Evolutionary conservation across 2,113 vertebrate genomes (phyloP).

Genomic region (Pangasianodon hypophthalmus): DNA sequence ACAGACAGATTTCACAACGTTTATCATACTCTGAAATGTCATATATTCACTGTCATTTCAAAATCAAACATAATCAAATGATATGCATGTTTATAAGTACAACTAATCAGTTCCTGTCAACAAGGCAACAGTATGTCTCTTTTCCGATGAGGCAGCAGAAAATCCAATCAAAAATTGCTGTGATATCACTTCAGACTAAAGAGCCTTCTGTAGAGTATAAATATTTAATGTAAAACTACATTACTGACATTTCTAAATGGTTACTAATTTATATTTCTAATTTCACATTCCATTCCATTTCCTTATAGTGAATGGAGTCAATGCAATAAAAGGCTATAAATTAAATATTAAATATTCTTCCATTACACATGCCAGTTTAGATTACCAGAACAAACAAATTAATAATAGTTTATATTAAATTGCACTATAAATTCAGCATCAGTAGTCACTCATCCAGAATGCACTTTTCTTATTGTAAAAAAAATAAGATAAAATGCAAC

Average conservation of each 20-base stretch:
- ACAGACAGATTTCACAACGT: neutral
- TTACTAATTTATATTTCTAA: neutral
- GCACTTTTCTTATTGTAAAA: neutral
- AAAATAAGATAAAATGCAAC: neutral
- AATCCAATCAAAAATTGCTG: neutral
- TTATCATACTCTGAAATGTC: neutral
- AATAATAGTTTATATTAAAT: neutral
- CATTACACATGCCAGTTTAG: neutral
- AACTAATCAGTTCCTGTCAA: neutral
- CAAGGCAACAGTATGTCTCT: neutral
- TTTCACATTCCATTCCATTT: neutral
- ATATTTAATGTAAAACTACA: neutral
- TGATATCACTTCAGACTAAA: conserved; percentile 4
- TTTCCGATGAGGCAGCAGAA: neutral
- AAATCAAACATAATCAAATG: conserved; percentile 2
- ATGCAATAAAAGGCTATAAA: neutral
- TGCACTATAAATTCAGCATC: neutral
- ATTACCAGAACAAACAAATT: neutral
- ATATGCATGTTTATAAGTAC: neutral
- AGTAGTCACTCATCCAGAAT: neutral
- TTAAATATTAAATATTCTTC: neutral
- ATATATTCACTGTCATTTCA: neutral
- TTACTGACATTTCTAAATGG: neutral
- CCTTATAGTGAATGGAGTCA: neutral
- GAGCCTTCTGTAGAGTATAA: neutral